Base-by-base conservation (phyloP, 2,888 invertebrate species). In the Macroteleia sp. region DNA sequence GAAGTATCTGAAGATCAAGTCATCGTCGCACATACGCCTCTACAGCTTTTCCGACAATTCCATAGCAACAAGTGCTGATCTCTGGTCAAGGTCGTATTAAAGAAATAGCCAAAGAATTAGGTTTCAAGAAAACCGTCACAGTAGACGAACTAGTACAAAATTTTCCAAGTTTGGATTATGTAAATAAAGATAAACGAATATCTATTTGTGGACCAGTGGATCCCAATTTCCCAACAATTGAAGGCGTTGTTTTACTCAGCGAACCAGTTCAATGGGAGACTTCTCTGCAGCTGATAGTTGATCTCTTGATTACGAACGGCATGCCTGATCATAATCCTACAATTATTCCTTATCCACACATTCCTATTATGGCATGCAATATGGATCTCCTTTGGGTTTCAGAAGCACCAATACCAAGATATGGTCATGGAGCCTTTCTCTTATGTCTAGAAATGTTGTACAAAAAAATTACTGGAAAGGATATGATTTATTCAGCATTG, bases 361-460 rank as follows among this genome's bases (percentile, higher is more conserved):
- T 95, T 79, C 94, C 95, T 28, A 88, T 95, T n/a, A 88, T 95
- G 67, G 94, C 94, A 0, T 94, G 94, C 84, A 95, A 95, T 83
- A 94, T 94, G 93, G 94, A 94, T 90, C 90, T 94, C 44, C 90
- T 94, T 56, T 95, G 94, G 94, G 94, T 94, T 92, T 93, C 94
- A 1, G 94, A 94, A 83, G 94, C 94, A 6, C 92, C 93, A 16
- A 92, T 94, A 89, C 94, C 95, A 1, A 92, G 94, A 92, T 94
- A 89, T 34, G 95, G 94, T 0, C 94, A 95, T 87, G 95, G 95
- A 3, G 93, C 94, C 48, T 95, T 94, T 86, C 89, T 95, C 22
- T 89, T 93, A 9, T 94, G 94, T 81, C 88, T 95, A 50, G 95
- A 95, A 85, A 92, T 92, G 77, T 85, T 95, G 42, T 95, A 94